These are phyloP conservation scores for Tetragnatha versicolor DNA, from an alignment of 1,140 invertebrate species.

Conservation along the genomic window DNA sequence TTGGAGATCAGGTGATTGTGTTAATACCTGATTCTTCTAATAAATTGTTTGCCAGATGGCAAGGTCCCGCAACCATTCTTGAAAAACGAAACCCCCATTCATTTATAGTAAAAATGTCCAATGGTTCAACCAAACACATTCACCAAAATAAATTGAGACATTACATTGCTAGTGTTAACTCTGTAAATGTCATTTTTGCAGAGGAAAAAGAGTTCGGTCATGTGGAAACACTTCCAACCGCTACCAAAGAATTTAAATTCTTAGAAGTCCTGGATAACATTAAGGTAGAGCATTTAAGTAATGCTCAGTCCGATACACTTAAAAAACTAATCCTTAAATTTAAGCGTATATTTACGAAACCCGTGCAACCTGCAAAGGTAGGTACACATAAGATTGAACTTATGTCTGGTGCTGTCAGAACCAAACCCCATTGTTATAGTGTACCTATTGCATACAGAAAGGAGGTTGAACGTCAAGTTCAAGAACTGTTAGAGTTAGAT, in stretches of 20 bases:
- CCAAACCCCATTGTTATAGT: neutral
- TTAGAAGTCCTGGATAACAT: neutral
- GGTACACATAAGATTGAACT: neutral
- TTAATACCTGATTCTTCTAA: slow-evolving; percentile 17
- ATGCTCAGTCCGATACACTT: too few species aligned
- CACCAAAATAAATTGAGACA: neutral
- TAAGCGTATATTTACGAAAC: too few species aligned
- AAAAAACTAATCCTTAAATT: too few species aligned
- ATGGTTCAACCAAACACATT: neutral
- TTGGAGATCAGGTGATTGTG: neutral
- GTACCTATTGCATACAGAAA: neutral
- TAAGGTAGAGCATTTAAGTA: too few species aligned
- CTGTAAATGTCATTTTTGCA: neutral
- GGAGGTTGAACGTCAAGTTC: neutral
- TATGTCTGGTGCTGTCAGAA: neutral
- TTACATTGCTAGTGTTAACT: neutral
- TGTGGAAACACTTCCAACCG: neutral
- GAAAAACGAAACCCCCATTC: neutral
- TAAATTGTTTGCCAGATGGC: slow-evolving; percentile 2
- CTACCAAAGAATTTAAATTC: neutral
- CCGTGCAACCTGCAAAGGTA: too few species aligned
- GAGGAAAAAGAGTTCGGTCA: neutral
- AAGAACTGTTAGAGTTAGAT: neutral
- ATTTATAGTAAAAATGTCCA: slow-evolving; percentile 1
- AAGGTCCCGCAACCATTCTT: slow-evolving; percentile 2